Percentiles rank a stretch among this genome's conserved stretches.
Evolutionary conservation across 2,113 vertebrate species (phyloP).

Genomic region (Actenoides hombroni): DNA sequence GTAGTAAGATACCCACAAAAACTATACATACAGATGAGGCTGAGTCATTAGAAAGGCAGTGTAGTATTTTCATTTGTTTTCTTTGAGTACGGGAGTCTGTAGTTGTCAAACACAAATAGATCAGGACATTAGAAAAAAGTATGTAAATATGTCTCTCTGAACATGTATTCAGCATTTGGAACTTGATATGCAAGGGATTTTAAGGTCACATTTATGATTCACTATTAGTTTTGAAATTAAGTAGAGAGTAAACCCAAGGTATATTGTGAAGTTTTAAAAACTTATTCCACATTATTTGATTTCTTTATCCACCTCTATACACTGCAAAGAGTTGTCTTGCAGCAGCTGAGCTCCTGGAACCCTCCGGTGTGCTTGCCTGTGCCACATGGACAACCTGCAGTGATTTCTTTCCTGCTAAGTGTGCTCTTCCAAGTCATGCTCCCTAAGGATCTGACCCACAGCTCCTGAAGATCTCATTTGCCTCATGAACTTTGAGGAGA

Average conservation of each 20-base stretch:
- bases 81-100: background rate
- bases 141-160: background rate
- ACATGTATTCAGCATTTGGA: background rate
- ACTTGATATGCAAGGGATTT: background rate
- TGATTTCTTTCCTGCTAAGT: background rate
- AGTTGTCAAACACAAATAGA: background rate
- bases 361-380: background rate
- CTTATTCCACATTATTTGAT: background rate
- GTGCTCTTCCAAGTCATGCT: background rate
- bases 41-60: background rate
- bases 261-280: background rate
- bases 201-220: background rate
- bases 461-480: background rate
- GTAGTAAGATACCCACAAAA: background rate
- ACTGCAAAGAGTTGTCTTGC: background rate
- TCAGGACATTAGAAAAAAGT: background rate
- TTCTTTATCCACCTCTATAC: background rate
- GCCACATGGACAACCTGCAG: background rate
- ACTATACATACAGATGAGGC: accelerated
- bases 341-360: background rate
- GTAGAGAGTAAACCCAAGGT: background rate
- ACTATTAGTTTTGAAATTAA: background rate
- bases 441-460: background rate
- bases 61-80: background rate
- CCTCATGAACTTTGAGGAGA: background rate